phyloP scores from a whole-genome alignment of 2,113 vertebrate species.

The Litocranius walleri region DNA sequence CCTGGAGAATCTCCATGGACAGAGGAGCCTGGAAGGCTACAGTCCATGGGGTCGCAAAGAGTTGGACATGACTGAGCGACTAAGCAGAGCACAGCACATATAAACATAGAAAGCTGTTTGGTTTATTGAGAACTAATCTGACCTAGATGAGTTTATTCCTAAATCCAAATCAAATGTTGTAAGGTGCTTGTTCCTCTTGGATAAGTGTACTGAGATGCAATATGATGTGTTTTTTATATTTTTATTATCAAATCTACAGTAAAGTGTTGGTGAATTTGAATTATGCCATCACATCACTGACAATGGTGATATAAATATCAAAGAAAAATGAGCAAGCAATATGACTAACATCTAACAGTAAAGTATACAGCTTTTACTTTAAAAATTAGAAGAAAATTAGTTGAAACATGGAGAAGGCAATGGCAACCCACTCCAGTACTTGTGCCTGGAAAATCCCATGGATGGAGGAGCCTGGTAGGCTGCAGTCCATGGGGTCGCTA shows the following conservation, averaged over 20 bases:
- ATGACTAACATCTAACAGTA: not conserved
- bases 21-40: not conserved
- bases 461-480: no score
- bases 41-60: not conserved
- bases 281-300: conserved; percentile 1
- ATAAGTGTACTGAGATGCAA: not conserved
- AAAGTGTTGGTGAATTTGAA: conserved; percentile 1
- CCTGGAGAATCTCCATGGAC: not conserved
- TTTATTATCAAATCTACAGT: not conserved
- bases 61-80: not conserved
- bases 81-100: not conserved
- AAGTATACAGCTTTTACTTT: not conserved
- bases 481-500: no score
- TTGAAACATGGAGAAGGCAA: not conserved
- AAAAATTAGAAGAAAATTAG: not conserved
- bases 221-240: not conserved
- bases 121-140: not conserved
- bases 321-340: not conserved
- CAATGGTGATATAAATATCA: not conserved
- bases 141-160: not conserved
- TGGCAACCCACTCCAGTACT: no score
- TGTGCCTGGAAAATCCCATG: no score
- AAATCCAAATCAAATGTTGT: not conserved
- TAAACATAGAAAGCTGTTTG: not conserved
- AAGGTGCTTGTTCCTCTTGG: not conserved